Percentiles rank a stretch among this genome's conserved stretches.
Conservation (phyloP, 1,140 invertebrate genomes). For the Euwallacea similis region DNA sequence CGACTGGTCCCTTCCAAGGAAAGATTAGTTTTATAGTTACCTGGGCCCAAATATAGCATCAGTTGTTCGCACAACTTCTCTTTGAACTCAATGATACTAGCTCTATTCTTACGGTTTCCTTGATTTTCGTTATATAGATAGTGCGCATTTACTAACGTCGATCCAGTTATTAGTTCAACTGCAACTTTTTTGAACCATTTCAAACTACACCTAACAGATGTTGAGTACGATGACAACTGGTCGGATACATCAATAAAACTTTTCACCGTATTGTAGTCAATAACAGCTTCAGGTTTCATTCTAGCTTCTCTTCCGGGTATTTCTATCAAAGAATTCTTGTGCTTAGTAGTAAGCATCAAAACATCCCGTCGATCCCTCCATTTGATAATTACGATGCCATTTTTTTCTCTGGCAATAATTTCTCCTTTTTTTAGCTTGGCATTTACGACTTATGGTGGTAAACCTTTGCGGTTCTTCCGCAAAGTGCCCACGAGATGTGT, state of each 20-base stretch:
- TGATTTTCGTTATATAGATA: not conserved
- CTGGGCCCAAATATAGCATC: not conserved
- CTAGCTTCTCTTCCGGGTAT: slow-evolving; percentile 44
- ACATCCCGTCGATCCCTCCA: slow-evolving; percentile 52
- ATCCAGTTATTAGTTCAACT: slow-evolving; percentile 1
- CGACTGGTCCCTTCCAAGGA: too few relatives aligned
- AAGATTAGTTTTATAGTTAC: not conserved
- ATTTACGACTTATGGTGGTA: slow-evolving; percentile 48
- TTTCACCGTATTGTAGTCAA: slow-evolving; percentile 48
- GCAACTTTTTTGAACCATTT: slow-evolving; percentile 31
- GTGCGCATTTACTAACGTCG: not conserved
- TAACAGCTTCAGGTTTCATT: slow-evolving; percentile 44
- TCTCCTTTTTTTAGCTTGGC: slow-evolving; percentile 49
- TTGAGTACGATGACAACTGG: slow-evolving; percentile 46
- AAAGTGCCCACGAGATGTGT: slow-evolving; percentile 54
- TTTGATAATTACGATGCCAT: slow-evolving; percentile 54
- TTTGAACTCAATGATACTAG: not conserved
- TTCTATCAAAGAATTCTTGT: slow-evolving; percentile 12
- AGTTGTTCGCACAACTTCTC: not conserved
- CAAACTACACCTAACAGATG: slow-evolving; percentile 38
- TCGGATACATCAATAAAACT: slow-evolving; percentile 48
- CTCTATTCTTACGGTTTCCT: not conserved
- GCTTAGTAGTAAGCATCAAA: slow-evolving; percentile 47
- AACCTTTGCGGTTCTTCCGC: slow-evolving; percentile 46
- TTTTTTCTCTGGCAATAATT: slow-evolving; percentile 41